phyloP scores from a whole-genome alignment of 35 echinoderm and acorn worm species.

The Hemicentrotus pulcherrimus region DNA sequence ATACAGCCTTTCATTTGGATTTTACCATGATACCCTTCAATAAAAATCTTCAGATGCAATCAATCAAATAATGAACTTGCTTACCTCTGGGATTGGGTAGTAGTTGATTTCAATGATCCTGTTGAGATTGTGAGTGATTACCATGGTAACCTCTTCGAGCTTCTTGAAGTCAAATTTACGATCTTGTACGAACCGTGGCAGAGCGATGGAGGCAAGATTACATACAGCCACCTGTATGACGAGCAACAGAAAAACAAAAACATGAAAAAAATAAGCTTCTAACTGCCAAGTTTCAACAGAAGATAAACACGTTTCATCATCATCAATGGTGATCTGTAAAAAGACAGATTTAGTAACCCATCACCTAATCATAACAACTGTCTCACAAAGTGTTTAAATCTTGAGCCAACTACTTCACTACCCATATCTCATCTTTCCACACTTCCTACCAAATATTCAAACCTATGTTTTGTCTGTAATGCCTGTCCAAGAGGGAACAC shows the following conservation, averaged over 20 bases:
- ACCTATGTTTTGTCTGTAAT: no score
- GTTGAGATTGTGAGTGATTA: conserved; percentile 88
- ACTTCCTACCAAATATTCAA: no score
- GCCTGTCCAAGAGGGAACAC: no score
- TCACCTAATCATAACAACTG: no score
- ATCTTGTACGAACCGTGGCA: conserved; percentile 80
- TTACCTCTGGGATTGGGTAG: conserved; percentile 91
- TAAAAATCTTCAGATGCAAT: not conserved
- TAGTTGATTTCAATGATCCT: conserved; percentile 96
- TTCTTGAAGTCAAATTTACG: conserved; percentile 91
- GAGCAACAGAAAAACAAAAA: not conserved
- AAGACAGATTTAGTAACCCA: no score
- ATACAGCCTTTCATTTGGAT: no score
- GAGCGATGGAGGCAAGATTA: conserved; percentile 93
- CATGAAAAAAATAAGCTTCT: not conserved
- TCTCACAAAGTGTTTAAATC: no score
- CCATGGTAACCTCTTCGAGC: conserved; percentile 83
- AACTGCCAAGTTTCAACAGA: not conserved
- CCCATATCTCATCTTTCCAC: no score
- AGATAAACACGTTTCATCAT: no score
- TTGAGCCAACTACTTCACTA: no score
- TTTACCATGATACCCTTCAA: not conserved
- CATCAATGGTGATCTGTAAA: no score
- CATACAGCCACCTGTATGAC: conserved; percentile 87
- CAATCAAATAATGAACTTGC: not conserved